Evolutionary conservation across 1,140 invertebrate genomes (phyloP).

Genomic region (Papilio xuthus): DNA sequence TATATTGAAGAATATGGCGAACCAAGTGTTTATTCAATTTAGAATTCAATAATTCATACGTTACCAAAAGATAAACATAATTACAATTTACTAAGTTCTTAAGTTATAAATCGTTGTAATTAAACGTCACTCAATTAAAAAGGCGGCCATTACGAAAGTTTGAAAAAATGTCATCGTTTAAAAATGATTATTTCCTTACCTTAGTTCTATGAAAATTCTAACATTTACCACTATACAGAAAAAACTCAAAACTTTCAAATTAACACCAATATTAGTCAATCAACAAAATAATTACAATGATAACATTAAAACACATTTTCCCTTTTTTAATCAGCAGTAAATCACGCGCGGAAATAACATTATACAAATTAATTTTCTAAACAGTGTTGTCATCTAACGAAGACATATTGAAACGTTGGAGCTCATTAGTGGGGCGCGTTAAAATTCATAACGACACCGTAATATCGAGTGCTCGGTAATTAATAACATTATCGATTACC

Average conservation of each 20-base stretch:
- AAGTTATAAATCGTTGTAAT: too few relatives aligned
- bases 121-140: too few relatives aligned
- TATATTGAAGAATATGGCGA: not conserved
- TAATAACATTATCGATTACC: constrained; percentile 59
- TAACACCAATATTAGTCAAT: not conserved
- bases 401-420: constrained; percentile 60
- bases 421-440: constrained; percentile 63
- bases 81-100: too few relatives aligned
- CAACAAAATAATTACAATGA: constrained; percentile 2
- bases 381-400: constrained; percentile 55
- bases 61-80: too few relatives aligned
- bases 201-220: too few relatives aligned
- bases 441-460: constrained; percentile 66
- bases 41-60: too few relatives aligned
- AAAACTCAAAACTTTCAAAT: constrained; percentile 1
- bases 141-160: too few relatives aligned
- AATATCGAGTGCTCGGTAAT: constrained; percentile 62
- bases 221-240: not conserved
- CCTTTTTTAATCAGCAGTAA: constrained; percentile 41
- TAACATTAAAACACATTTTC: constrained; percentile 36
- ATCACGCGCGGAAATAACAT: constrained; percentile 45
- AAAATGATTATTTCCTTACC: too few relatives aligned
- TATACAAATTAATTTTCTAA: constrained; percentile 60
- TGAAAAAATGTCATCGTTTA: too few relatives aligned
- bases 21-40: too few relatives aligned